Conservation (phyloP, 2,797 vertebrate species). For the Chiroxiphia lanceolata region DNA sequence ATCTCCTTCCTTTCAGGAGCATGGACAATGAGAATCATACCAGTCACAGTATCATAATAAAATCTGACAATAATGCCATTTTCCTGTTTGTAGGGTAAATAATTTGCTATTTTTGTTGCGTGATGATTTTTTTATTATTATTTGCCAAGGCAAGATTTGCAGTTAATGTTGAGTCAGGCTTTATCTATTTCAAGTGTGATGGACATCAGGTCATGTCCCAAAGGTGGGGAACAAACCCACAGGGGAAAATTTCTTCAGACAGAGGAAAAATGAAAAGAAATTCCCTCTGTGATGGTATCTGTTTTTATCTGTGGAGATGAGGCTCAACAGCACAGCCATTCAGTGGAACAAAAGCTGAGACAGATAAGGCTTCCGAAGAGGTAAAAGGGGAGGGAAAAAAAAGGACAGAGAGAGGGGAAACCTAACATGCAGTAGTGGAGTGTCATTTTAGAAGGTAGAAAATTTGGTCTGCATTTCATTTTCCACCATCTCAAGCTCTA, state of each 20-base stretch:
- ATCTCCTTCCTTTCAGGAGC: constrained; percentile 16
- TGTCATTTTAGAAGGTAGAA: not conserved
- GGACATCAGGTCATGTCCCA: not conserved
- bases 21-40: not conserved
- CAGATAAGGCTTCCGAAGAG: not conserved
- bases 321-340: not conserved
- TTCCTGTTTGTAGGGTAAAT: not conserved
- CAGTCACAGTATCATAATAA: not conserved
- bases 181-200: not conserved
- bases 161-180: not conserved
- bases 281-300: not conserved
- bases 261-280: not conserved
- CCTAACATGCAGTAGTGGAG: not conserved
- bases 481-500: not conserved
- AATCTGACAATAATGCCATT: not conserved
- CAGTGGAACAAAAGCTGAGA: not conserved
- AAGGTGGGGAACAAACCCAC: not conserved
- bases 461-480: not conserved
- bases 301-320: not conserved
- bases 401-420: not conserved
- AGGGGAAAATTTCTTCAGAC: not conserved
- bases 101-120: not conserved
- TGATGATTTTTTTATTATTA: not conserved
- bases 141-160: not conserved
- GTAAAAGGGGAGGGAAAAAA: not conserved